Evolutionary conservation across 2,797 vertebrate species (phyloP).

Genomic region (Pseudochromis fuscus): DNA sequence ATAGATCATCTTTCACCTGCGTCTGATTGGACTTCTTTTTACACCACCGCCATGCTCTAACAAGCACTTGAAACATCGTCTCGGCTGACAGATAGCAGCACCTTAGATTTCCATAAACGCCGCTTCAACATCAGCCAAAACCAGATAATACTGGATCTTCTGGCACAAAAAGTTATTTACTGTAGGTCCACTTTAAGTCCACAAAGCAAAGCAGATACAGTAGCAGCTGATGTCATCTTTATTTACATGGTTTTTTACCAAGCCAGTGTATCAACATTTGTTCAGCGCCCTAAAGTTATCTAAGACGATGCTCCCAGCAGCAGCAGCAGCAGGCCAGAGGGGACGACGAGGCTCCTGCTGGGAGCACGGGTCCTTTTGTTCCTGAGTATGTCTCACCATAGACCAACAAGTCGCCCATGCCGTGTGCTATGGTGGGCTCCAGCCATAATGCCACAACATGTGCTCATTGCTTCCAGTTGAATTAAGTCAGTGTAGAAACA

Average conservation of each 20-base stretch:
- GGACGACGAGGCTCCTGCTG: constrained; percentile 16
- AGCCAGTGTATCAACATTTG: constrained; percentile 10
- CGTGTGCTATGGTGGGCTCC: constrained; percentile 24
- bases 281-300: constrained; percentile 29
- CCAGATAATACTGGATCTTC: constrained; percentile 8
- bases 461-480: constrained; percentile 40
- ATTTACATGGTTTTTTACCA: constrained; percentile 31
- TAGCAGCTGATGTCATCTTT: constrained; percentile 37
- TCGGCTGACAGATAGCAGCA: constrained; percentile 28
- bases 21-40: constrained; percentile 18
- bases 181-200: constrained; percentile 38
- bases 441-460: constrained; percentile 23
- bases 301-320: constrained; percentile 41
- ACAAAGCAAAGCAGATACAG: constrained; percentile 50
- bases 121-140: constrained; percentile 31
- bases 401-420: constrained; percentile 35
- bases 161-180: constrained; percentile 13
- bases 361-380: constrained; percentile 49
- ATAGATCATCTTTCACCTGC: constrained; percentile 15
- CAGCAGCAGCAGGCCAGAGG: constrained; percentile 39
- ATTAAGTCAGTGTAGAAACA: constrained; percentile 23
- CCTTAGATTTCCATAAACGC: constrained; percentile 22
- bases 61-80: constrained; percentile 13
- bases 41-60: constrained; percentile 3
- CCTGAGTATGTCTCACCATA: constrained; percentile 68